Evolutionary conservation across 2,797 vertebrate species (phyloP).

Genomic region (Capromys pilorides): DNA sequence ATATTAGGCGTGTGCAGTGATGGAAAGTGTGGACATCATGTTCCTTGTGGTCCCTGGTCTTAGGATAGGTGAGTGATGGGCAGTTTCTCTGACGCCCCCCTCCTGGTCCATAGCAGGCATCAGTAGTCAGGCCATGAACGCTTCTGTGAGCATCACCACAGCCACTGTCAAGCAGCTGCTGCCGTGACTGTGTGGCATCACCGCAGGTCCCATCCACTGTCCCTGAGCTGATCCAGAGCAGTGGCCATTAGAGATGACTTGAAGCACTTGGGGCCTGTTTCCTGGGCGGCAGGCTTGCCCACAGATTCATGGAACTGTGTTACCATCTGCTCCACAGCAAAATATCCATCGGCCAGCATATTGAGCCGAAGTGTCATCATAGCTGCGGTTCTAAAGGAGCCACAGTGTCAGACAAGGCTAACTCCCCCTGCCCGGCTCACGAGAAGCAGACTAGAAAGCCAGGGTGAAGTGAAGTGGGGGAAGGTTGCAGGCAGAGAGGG

Average conservation of each 20-base stretch:
- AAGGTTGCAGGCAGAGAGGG: not conserved
- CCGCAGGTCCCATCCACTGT: not conserved
- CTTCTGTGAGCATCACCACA: not conserved
- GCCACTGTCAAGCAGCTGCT: not conserved
- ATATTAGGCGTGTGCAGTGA: not conserved
- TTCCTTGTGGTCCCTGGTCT: not conserved
- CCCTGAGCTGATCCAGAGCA: not conserved
- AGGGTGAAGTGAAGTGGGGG: not conserved
- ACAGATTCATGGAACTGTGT: not conserved
- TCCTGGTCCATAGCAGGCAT: not conserved
- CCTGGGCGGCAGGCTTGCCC: not conserved
- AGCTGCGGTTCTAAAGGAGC: not conserved
- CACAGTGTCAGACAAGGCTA: not conserved
- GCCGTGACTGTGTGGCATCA: not conserved
- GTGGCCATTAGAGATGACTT: not conserved
- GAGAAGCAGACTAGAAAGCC: not conserved
- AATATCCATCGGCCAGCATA: too few relatives aligned
- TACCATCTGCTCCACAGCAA: not conserved
- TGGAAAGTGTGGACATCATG: not conserved
- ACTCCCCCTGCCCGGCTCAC: not conserved
- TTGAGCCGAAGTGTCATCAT: rapidly evolving
- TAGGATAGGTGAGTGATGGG: not conserved
- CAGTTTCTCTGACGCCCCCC: not conserved
- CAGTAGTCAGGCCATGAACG: not conserved
- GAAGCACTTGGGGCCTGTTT: not conserved